These are phyloP conservation scores for Halichoeres trimaculatus DNA, from an alignment of 2,113 vertebrate genomes.

Conservation along the genomic window DNA sequence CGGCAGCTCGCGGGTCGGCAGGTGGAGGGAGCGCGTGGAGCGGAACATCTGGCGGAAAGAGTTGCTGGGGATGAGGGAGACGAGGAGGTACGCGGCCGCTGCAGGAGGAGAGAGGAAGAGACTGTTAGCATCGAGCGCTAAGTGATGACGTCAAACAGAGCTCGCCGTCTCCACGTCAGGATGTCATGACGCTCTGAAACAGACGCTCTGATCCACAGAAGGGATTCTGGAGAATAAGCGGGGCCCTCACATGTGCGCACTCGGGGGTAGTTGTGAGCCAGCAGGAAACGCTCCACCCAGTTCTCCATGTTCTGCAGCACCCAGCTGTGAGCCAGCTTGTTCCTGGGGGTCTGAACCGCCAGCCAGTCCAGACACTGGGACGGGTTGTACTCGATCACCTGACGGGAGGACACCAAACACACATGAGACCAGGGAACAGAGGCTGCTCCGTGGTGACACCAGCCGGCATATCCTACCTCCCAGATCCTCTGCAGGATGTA, in stretches of 20 bases:
- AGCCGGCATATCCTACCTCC: conserved; percentile 87
- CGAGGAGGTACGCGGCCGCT: conserved; percentile 99
- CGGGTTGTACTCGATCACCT: conserved; percentile 99
- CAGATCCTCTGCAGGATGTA: conserved; percentile 99
- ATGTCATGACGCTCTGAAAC: no score
- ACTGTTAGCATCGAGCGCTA: background rate
- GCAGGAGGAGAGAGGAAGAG: conserved; percentile 11
- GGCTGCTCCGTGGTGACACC: no score
- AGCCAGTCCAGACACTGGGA: conserved; percentile 99
- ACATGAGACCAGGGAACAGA: background rate
- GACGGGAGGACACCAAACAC: conserved; percentile 14
- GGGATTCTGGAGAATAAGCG: background rate
- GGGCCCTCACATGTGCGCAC: conserved; percentile 94
- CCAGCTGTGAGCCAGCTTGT: conserved; percentile 99
- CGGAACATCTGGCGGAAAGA: conserved; percentile 99
- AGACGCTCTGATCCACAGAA: no score
- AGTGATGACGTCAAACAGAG: no score
- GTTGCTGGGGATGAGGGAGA: conserved; percentile 99
- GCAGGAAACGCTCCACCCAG: conserved; percentile 98
- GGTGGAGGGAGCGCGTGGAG: conserved; percentile 96
- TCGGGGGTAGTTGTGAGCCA: conserved; percentile 98
- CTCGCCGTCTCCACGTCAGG: no score
- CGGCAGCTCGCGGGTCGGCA: conserved; percentile 95
- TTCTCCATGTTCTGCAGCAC: conserved; percentile 99
- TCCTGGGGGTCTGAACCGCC: conserved; percentile 96